phyloP scores from a whole-genome alignment of 2,797 vertebrate species.

The Falco berigora region DNA sequence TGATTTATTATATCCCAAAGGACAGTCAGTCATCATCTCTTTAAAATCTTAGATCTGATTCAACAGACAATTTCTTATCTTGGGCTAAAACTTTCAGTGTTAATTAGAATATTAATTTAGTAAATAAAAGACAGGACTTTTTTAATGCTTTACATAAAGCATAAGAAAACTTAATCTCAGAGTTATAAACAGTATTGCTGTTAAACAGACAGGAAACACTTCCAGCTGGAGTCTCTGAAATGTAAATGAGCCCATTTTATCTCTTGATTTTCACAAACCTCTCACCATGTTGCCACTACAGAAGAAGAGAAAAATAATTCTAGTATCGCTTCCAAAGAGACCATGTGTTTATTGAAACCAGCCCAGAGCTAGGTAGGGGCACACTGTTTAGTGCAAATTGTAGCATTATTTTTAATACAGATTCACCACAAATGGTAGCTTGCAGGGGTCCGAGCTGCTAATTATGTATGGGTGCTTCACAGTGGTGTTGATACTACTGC shows the following conservation, averaged over 20 bases:
- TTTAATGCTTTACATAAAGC: neutral
- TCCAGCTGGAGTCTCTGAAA: slow-evolving; percentile 25
- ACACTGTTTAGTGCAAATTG: neutral
- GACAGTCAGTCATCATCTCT: neutral
- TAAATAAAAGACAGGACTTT: slow-evolving; percentile 18
- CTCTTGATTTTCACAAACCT: slow-evolving; percentile 37
- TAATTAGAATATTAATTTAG: slow-evolving; percentile 11
- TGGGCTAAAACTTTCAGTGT: neutral
- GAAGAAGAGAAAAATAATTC: neutral
- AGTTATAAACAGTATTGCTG: neutral
- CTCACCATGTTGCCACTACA: neutral
- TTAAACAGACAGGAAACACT: slow-evolving; percentile 5
- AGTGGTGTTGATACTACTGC: neutral
- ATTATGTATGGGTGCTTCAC: neutral
- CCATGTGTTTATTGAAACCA: neutral
- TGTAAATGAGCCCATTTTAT: slow-evolving; percentile 38
- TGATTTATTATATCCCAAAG: neutral
- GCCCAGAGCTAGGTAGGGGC: neutral
- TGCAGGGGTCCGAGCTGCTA: neutral
- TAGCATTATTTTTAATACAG: neutral
- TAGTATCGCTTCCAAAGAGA: neutral
- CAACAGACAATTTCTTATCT: neutral
- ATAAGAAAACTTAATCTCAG: neutral
- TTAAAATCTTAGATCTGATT: neutral
- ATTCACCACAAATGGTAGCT: neutral